Evolutionary conservation across 1,140 invertebrate genomes (phyloP).

Genomic region (Drosophila bifasciata): DNA sequence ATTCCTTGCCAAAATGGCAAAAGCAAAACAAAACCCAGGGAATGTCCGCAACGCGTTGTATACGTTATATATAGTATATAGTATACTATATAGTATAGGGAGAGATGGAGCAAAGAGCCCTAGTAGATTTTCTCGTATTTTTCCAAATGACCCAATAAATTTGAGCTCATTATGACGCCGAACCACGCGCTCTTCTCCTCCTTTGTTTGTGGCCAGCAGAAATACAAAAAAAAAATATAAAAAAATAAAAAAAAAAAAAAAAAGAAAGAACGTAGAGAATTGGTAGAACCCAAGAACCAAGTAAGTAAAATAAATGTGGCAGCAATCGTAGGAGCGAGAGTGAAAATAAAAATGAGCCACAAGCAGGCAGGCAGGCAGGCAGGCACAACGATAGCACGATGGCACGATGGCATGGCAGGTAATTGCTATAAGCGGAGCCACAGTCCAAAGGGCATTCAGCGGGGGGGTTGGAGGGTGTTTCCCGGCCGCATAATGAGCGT

Average conservation of each 20-base stretch:
- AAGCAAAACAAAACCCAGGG: conserved; percentile 26
- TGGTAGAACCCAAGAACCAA: conserved; percentile 41
- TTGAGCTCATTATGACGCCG: conserved; percentile 79
- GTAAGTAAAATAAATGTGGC: conserved; percentile 71
- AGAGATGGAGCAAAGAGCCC: conserved; percentile 21
- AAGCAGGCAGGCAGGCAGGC: conserved; percentile 29
- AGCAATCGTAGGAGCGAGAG: conserved; percentile 42
- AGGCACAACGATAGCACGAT: not conserved
- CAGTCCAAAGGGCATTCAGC: conserved; percentile 31
- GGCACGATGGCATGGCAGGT: conserved; percentile 42
- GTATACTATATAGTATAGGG: no score
- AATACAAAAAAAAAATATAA: conserved; percentile 39
- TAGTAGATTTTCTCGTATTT: conserved; percentile 75
- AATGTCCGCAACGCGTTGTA: conserved; percentile 39
- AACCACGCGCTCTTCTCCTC: conserved; percentile 68
- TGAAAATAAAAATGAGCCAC: conserved; percentile 58
- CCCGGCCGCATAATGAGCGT: conserved; percentile 76
- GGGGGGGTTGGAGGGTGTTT: no score
- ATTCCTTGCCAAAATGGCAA: conserved; percentile 38
- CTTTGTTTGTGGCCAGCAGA: conserved; percentile 65
- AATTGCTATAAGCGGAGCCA: conserved; percentile 68
- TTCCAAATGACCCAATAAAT: conserved; percentile 82
- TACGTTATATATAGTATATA: no score
- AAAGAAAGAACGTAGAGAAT: conserved; percentile 26
- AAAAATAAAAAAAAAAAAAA: not conserved